Conservation (phyloP, 2,888 invertebrate genomes). For the Augochlorella aurata region DNA sequence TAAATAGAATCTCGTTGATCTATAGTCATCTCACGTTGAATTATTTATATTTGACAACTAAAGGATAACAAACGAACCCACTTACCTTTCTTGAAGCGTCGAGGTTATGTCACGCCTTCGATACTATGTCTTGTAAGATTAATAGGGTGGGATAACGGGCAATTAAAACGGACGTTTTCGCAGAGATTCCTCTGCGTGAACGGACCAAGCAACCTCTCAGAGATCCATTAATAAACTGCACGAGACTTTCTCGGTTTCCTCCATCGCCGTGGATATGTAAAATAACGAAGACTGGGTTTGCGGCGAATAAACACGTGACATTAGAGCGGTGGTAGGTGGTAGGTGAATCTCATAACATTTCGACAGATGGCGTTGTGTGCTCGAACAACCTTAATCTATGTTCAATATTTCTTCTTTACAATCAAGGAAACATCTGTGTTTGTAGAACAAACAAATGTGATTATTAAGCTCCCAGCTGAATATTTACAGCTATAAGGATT, state of each 20-base stretch:
- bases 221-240: slow-evolving; percentile 65
- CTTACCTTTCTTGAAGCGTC: slow-evolving; percentile 46
- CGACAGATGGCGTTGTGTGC: slow-evolving; percentile 45
- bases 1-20: background rate
- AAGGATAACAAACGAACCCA: background rate
- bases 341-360: background rate
- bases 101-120: slow-evolving; percentile 58
- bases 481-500: background rate
- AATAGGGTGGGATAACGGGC: slow-evolving; percentile 9
- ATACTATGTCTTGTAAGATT: background rate
- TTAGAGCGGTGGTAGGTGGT: slow-evolving; percentile 7
- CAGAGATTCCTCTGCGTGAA: slow-evolving; percentile 41
- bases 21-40: background rate
- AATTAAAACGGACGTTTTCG: slow-evolving; percentile 23
- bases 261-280: slow-evolving; percentile 47
- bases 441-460: background rate
- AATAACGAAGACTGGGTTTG: slow-evolving; percentile 48
- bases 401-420: background rate
- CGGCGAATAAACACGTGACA: slow-evolving; percentile 58
- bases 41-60: background rate
- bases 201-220: slow-evolving; percentile 45
- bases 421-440: background rate
- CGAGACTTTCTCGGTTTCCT: slow-evolving; percentile 60
- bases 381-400: background rate
- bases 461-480: background rate